Evolutionary conservation across 1,140 invertebrate species (phyloP).

Genomic region (Sitobion miscanthi): DNA sequence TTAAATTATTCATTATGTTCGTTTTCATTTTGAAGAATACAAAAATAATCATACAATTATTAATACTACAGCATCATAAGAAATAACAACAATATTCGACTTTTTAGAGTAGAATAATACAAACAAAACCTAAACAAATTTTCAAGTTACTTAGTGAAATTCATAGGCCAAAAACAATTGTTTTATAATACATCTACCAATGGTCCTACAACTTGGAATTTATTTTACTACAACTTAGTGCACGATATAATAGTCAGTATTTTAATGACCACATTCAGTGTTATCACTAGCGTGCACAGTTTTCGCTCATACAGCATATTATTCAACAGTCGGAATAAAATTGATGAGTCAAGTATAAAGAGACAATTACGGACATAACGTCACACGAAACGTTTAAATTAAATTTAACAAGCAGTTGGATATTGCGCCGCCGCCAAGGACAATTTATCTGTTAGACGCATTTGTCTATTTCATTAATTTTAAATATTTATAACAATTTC

Average conservation of each 20-base stretch:
- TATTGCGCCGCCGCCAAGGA: background rate
- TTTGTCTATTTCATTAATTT: background rate
- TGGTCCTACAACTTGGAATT: background rate
- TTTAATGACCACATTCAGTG: background rate
- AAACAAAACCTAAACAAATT: background rate
- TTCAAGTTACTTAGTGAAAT: background rate
- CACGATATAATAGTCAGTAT: background rate
- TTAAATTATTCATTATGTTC: background rate
- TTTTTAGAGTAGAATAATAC: background rate
- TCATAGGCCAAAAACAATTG: background rate
- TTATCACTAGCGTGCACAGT: background rate
- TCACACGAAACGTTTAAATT: conserved; percentile 2
- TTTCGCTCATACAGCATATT: background rate
- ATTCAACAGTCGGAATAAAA: background rate
- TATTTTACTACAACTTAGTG: background rate
- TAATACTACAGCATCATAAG: background rate
- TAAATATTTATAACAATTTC: background rate
- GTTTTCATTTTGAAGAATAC: background rate
- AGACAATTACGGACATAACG: background rate
- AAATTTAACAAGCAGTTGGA: background rate
- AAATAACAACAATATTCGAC: background rate
- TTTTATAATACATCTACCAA: background rate
- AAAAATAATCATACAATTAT: background rate
- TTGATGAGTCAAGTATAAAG: background rate
- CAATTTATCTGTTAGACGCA: background rate